Percentiles rank a stretch among this genome's conserved stretches.
Conservation (phyloP, 2,888 invertebrate genomes). For the Bombyx huttoni region DNA sequence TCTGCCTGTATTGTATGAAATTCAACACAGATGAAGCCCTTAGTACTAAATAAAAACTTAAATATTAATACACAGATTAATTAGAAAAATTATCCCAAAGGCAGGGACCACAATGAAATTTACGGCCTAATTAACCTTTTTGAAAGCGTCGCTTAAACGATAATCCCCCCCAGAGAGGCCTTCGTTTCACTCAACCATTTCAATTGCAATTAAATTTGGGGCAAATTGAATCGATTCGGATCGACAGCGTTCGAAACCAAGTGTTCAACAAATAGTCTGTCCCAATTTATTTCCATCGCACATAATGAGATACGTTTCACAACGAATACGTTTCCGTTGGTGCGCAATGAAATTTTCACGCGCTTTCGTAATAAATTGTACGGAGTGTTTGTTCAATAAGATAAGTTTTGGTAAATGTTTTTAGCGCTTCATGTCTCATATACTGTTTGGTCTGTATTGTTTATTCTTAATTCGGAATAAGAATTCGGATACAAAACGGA, state of each 20-base stretch:
- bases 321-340: constrained; percentile 42
- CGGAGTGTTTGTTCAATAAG: neutral
- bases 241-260: constrained; percentile 43
- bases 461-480: too few relatives aligned
- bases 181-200: constrained; percentile 47
- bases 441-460: too few relatives aligned
- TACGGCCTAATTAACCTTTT: constrained; percentile 18
- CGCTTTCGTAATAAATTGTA: constrained; percentile 27
- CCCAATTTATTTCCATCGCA: constrained; percentile 57
- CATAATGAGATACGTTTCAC: constrained; percentile 60
- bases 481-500: too few relatives aligned
- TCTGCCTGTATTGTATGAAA: too few relatives aligned
- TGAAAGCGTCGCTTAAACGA: constrained; percentile 17
- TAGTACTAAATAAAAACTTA: too few relatives aligned
- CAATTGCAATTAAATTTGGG: constrained; percentile 63
- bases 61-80: too few relatives aligned
- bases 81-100: neutral
- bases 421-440: too few relatives aligned
- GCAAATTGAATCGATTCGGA: constrained; percentile 56
- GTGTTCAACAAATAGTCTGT: constrained; percentile 64
- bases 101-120: neutral
- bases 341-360: constrained; percentile 47
- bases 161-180: constrained; percentile 43
- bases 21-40: too few relatives aligned
- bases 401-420: too few relatives aligned